These are phyloP conservation scores for Platorchestia sp. DNA, from an alignment of 1,140 invertebrate genomes.

Conservation along the genomic window DNA sequence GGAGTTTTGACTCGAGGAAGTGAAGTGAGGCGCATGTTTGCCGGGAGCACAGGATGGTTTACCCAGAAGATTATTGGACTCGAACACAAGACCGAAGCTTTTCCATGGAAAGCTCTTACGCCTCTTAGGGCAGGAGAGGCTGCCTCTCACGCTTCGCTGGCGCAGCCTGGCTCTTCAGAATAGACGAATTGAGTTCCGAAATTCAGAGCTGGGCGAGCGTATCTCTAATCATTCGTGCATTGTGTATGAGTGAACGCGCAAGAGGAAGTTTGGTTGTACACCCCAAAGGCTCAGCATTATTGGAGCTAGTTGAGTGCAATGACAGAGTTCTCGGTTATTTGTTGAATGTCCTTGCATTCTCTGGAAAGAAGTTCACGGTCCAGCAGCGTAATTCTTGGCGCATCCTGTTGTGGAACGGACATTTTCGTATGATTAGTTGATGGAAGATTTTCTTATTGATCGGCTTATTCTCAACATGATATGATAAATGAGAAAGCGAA, in stretches of 20 bases:
- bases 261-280: not conserved
- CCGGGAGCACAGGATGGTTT: constrained; percentile 47
- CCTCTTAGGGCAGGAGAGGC: constrained; percentile 35
- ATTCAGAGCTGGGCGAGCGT: constrained; percentile 12
- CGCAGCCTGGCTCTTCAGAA: not conserved
- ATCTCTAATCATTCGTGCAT: constrained; percentile 14
- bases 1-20: constrained; percentile 49
- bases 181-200: constrained; percentile 8
- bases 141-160: constrained; percentile 34
- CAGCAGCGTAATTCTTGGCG: not conserved
- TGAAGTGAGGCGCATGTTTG: constrained; percentile 34
- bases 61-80: constrained; percentile 46
- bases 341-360: not conserved
- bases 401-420: not conserved
- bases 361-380: not conserved
- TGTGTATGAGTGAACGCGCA: constrained; percentile 5
- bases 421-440: not conserved
- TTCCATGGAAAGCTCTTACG: constrained; percentile 51
- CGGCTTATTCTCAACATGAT: not conserved
- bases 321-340: not conserved
- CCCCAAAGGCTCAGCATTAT: not conserved
- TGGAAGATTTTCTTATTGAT: not conserved
- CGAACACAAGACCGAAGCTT: constrained; percentile 21
- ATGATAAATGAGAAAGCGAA: not conserved
- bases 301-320: not conserved